These are phyloP conservation scores for Brachypteracias leptosomus DNA, from an alignment of 2,113 vertebrate genomes.

Conservation along the genomic window DNA sequence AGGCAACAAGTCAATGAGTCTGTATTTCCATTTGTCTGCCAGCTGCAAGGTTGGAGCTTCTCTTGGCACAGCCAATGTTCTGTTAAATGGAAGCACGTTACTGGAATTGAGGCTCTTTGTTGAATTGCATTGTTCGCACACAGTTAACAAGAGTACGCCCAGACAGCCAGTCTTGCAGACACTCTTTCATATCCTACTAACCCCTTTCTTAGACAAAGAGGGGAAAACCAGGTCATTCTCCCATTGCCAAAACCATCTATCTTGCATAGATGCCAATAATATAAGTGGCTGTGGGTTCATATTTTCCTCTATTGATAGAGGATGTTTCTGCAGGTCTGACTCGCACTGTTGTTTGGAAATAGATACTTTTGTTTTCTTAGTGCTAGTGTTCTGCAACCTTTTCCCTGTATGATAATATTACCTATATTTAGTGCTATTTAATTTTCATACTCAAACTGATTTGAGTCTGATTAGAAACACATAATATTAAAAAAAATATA, in stretches of 20 bases:
- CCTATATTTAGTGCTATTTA: not conserved
- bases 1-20: not conserved
- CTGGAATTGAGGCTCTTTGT: not conserved
- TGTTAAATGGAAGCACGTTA: not conserved
- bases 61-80: not conserved
- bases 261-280: not conserved
- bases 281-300: not conserved
- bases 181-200: not conserved
- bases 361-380: not conserved
- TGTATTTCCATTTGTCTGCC: not conserved
- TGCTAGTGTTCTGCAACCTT: not conserved
- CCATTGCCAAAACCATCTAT: not conserved
- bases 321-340: not conserved
- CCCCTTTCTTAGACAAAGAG: not conserved
- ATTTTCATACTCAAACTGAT: not conserved
- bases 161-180: not conserved
- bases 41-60: not conserved
- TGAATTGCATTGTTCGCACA: not conserved
- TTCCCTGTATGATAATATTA: not conserved
- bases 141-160: not conserved
- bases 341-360: not conserved
- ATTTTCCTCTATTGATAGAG: not conserved
- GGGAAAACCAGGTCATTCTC: not conserved
- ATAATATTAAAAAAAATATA: not conserved
- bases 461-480: not conserved